phyloP scores from a whole-genome alignment of 2,113 vertebrate species.

The Prunella himalayana region DNA sequence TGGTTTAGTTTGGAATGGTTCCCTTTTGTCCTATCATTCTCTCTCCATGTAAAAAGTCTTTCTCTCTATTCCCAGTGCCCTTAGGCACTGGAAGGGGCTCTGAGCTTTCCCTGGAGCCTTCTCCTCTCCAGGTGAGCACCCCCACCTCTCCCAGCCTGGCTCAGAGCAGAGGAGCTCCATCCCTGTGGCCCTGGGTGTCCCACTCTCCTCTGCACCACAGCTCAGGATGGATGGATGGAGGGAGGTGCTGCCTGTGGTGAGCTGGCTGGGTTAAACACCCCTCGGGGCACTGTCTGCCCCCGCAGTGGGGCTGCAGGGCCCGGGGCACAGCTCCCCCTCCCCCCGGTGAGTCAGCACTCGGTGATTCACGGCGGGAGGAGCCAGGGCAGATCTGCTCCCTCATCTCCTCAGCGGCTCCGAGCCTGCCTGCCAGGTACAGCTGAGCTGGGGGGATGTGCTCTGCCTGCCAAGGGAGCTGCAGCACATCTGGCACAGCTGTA shows the following conservation, averaged over 20 bases:
- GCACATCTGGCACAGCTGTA: neutral
- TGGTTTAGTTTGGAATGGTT: neutral
- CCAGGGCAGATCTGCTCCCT: neutral
- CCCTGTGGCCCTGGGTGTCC: neutral
- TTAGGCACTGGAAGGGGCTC: neutral
- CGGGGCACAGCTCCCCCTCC: neutral
- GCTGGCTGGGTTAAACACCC: neutral
- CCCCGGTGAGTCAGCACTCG: neutral
- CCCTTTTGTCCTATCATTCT: neutral
- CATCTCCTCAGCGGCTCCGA: neutral
- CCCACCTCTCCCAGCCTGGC: neutral
- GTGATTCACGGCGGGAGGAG: neutral
- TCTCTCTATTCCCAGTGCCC: neutral
- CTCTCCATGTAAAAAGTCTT: neutral
- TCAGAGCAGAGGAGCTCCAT: neutral
- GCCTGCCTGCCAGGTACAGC: neutral
- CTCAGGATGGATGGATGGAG: too few species aligned
- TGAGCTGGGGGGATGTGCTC: neutral
- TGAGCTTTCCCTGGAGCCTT: neutral
- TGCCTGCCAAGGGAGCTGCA: neutral
- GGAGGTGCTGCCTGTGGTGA: neutral
- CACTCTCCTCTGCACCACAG: neutral
- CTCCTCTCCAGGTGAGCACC: neutral
- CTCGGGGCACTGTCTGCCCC: neutral
- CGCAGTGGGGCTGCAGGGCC: neutral